Evolutionary conservation across 1,140 invertebrate species (phyloP), one percentile per base, ranked within the genome.

Genomic region (Eufriesea mexicana): DNA sequence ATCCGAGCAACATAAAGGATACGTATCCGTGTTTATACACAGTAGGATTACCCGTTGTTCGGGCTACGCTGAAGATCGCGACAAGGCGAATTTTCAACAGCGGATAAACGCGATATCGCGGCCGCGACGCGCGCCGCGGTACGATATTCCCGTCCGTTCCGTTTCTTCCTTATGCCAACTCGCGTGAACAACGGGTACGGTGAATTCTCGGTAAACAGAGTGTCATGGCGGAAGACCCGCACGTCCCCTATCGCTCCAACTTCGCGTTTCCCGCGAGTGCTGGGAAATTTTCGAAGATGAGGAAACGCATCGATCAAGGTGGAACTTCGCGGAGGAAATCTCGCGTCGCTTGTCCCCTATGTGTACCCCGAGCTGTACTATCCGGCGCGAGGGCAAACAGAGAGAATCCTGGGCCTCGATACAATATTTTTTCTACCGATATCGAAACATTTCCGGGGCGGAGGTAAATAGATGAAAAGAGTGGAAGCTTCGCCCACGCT

Each of bases 71-170:
- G 64, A 68, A 66, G 42, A 78, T 68, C 51, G n/a, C 23, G 49
- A 67, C 49, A 16, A 2, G 51, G 49, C 20, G 64, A 59, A 70
- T 70, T 68, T 78, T 78, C 75, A 45, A n/a, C 51, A 14, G 8
- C 74, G 86, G 64, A 84, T 79, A 76, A 86, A 79, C 64, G 71
- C 66, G 78, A 59, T 54, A 75, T 81, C 86, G 71, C 73, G 77
- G 47, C 71, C 68, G 68, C 84, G 68, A 71, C 71, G 70, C 47
- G 42, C 35, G 54, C 59, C 54, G 66, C 68, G 66, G 83, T 71
- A 73, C 59, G 73, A 74, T 68, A 86, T 86, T 64, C 68, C 8
- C 77, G 71, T 68, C 66, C 49, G 55, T 71, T 71, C 25, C 51
- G 35, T 16, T 28, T n/a, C 0, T 9, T 64, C 2, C 23, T 57